Percentiles rank a stretch among this genome's conserved stretches.
These are phyloP conservation scores for Etheostoma spectabile DNA, from an alignment of 2,113 vertebrate species.

Conservation along the genomic window DNA sequence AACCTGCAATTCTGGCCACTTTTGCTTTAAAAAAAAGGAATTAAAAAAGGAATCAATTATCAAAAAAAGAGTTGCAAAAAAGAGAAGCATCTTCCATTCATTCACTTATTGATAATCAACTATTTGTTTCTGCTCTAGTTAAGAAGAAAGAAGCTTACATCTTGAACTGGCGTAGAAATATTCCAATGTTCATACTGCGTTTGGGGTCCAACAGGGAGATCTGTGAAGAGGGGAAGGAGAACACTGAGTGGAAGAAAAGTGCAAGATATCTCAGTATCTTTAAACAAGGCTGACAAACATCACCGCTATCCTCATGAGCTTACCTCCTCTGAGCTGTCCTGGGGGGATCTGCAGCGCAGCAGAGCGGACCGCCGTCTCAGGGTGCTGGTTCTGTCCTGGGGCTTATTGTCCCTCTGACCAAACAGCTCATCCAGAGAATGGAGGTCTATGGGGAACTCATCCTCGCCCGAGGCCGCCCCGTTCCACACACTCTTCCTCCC, in stretches of 20 bases:
- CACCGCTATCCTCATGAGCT: background rate
- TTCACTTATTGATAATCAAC: no score
- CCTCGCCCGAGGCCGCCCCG: slow-evolving; percentile 67
- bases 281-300: background rate
- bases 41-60: no score
- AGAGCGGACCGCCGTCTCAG: slow-evolving; percentile 71
- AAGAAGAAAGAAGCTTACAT: slow-evolving; percentile 78
- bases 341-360: slow-evolving; percentile 71
- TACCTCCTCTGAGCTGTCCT: slow-evolving; percentile 80
- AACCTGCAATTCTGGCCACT: background rate
- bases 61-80: no score
- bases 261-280: background rate
- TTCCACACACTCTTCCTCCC: slow-evolving; percentile 85
- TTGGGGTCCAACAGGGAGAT: slow-evolving; percentile 86
- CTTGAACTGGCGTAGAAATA: slow-evolving; percentile 89
- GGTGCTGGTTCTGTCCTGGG: slow-evolving; percentile 58
- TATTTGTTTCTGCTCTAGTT: background rate
- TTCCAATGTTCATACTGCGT: slow-evolving; percentile 88
- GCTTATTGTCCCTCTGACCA: slow-evolving; percentile 79
- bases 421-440: slow-evolving; percentile 86
- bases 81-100: no score
- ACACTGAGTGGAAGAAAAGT: background rate
- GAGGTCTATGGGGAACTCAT: slow-evolving; percentile 84
- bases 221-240: slow-evolving; percentile 64
- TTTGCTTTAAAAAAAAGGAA: no score